Conservation (phyloP, 2,113 vertebrate genomes). For the Lucifuga dentata region DNA sequence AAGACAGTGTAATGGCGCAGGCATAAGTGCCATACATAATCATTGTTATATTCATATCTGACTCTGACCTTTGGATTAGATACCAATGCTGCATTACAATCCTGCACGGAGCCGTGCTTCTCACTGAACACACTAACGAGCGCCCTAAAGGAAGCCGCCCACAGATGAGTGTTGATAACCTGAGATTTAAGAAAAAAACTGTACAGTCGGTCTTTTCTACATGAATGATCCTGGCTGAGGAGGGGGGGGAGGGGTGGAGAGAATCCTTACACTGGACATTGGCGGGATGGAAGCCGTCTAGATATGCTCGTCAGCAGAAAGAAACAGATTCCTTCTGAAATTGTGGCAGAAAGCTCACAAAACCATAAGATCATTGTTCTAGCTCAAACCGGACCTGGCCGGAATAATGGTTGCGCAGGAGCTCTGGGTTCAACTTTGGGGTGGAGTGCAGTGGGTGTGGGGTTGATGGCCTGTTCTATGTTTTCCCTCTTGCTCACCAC, state of each 20-base stretch:
- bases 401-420: slow-evolving; percentile 14
- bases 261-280: slow-evolving; percentile 49
- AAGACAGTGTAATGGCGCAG: slow-evolving; percentile 25
- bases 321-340: slow-evolving; percentile 51
- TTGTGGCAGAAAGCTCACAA: slow-evolving; percentile 47
- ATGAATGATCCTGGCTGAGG: slow-evolving; percentile 46
- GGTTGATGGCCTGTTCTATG: slow-evolving; percentile 18
- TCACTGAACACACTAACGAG: slow-evolving; percentile 35
- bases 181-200: slow-evolving; percentile 71
- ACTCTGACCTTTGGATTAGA: slow-evolving; percentile 38
- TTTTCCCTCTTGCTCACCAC: slow-evolving; percentile 31
- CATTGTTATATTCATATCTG: slow-evolving; percentile 26
- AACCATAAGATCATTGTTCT: slow-evolving; percentile 61
- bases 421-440: slow-evolving; percentile 27
- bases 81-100: slow-evolving; percentile 26
- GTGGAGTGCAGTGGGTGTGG: slow-evolving; percentile 6
- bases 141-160: slow-evolving; percentile 64
- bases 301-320: slow-evolving; percentile 31
- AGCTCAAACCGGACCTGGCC: slow-evolving; percentile 38
- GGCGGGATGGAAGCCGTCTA: slow-evolving; percentile 28
- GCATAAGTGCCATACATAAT: slow-evolving; percentile 15
- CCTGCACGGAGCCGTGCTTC: slow-evolving; percentile 26
- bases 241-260: slow-evolving; percentile 10
- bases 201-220: slow-evolving; percentile 66
- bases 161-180: slow-evolving; percentile 73